These are phyloP conservation scores for Rhinolophus ferrumequinum DNA, from an alignment of 2,113 vertebrate species.

Conservation along the genomic window DNA sequence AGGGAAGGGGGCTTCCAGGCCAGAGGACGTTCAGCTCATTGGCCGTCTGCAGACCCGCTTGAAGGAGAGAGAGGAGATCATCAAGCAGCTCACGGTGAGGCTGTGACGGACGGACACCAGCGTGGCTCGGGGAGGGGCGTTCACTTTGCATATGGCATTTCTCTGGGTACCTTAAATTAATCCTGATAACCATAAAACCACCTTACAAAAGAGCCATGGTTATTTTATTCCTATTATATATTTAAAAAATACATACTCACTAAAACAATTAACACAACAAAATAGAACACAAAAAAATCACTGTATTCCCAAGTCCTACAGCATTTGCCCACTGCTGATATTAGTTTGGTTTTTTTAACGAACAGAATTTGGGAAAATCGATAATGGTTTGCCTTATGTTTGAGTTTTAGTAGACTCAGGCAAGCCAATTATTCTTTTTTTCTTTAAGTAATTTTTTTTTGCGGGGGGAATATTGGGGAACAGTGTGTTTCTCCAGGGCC, in stretches of 20 bases:
- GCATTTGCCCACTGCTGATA: neutral
- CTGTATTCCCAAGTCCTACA: neutral
- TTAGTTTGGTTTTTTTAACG: neutral
- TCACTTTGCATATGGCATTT: neutral
- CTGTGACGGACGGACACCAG: neutral
- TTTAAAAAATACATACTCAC: neutral
- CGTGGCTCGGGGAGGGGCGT: fast-evolving
- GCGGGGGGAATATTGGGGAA: too few relatives aligned
- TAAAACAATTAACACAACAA: neutral
- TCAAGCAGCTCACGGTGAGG: constrained; percentile 93
- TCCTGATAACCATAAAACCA: neutral
- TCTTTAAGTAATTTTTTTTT: too few relatives aligned
- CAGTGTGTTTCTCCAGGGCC: too few relatives aligned
- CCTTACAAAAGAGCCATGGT: neutral
- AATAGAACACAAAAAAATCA: neutral
- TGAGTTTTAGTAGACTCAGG: neutral
- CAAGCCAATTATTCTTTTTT: neutral
- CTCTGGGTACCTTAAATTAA: neutral
- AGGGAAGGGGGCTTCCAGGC: constrained; percentile 87
- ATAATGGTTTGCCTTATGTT: neutral
- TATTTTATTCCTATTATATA: neutral
- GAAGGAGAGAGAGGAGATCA: constrained; percentile 92
- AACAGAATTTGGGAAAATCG: neutral
- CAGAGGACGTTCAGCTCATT: constrained; percentile 90
- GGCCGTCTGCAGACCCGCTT: constrained; percentile 92